Conservation (phyloP, 1,140 invertebrate genomes). For the Oppia nitens region DNA sequence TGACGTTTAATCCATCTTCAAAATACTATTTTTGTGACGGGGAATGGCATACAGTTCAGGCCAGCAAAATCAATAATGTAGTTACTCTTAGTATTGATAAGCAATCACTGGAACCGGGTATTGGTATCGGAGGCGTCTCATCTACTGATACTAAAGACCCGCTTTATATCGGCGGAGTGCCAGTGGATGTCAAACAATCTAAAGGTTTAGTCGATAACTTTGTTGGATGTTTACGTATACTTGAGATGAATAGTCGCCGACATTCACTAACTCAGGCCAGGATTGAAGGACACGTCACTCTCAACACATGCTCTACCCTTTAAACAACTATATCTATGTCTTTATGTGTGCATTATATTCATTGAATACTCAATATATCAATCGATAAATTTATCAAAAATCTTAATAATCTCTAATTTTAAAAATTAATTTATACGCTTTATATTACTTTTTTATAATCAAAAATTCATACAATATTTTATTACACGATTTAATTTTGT, state of each 20-base stretch:
- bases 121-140: slow-evolving; percentile 43
- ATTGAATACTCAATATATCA: too few relatives aligned
- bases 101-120: slow-evolving; percentile 41
- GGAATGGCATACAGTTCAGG: slow-evolving; percentile 75
- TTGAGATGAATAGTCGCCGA: slow-evolving; percentile 23
- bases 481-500: too few relatives aligned
- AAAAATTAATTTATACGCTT: too few relatives aligned
- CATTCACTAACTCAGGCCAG: slow-evolving; percentile 21
- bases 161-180: slow-evolving; percentile 74
- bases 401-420: too few relatives aligned
- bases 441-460: too few relatives aligned
- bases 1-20: slow-evolving; percentile 48
- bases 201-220: slow-evolving; percentile 40
- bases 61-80: slow-evolving; percentile 62
- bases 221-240: slow-evolving; percentile 53
- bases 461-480: too few relatives aligned
- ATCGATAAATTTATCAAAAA: too few relatives aligned
- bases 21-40: slow-evolving; percentile 72
- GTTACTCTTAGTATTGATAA: slow-evolving; percentile 63
- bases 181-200: slow-evolving; percentile 27
- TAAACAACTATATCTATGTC: slow-evolving; percentile 18
- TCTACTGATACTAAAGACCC: slow-evolving; percentile 63
- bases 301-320: slow-evolving; percentile 48
- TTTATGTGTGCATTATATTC: too few relatives aligned
- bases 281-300: slow-evolving; percentile 45